Evolutionary conservation across 2,888 invertebrate species (phyloP), one percentile per base, ranked within the genome.

Genomic region (Drosophila hawaiiensis): DNA sequence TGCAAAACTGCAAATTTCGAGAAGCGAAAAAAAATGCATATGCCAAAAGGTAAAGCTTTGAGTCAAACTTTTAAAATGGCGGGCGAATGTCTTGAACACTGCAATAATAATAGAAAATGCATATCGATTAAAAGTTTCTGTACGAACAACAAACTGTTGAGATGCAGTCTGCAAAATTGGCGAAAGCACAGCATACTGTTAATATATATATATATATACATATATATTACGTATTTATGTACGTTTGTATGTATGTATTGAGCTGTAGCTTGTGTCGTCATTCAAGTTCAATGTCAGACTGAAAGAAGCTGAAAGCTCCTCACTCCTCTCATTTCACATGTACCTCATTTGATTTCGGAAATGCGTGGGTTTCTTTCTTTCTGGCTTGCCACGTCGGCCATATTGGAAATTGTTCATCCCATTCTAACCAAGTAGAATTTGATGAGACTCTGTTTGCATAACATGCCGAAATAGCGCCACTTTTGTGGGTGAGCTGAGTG

Each of bases 211-310:
- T 28, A 35, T 28, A 47, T 22, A 35, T 65, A 29, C 19, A 9
- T 62, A 35, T 62, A 16, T 62, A 16, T 16, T 63, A n/a, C 41
- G 22, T 37, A 22, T 64, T 28, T 53, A n/a, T 31, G 19, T 53
- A 28, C n/a, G 22, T 61, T 16, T 35, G 47, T 14, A 61, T 33
- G 35, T 49, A 33, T 62, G 16, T 66, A 50, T 68, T 28, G 25
- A 25, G 25, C 47, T 64, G 35, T 72, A 52, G 53, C 50, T 50
- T 63, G 47, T 66, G 63, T 67, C 63, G 76, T 78, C 68, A 75
- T 69, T 79, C 89, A 90, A 90, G 89, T 90, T 90, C 89, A 90
- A 90, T 90, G 89, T 89, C 89, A 89, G 78, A 61, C 65, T 54
- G 70, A 52, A 62, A 71, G 56, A 62, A 68, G 84, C 67, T 68